phyloP scores from a whole-genome alignment of 2,888 invertebrate genomes.

The Eustalomyia histrio region DNA sequence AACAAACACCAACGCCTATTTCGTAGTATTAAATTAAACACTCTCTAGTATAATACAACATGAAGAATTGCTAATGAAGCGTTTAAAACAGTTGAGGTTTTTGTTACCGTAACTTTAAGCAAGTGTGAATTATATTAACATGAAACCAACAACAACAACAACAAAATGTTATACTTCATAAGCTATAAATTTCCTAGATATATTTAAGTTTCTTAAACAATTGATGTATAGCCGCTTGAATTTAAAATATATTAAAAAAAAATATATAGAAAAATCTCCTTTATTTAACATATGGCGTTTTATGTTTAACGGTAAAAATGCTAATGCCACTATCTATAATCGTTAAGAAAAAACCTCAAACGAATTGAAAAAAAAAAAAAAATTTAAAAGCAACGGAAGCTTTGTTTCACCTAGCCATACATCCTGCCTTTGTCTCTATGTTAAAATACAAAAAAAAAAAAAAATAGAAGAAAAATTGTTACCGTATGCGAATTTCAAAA shows the following conservation, averaged over 20 bases:
- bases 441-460: background rate
- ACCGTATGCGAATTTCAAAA: slow-evolving; percentile 38
- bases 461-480: background rate
- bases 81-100: slow-evolving; percentile 47
- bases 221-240: slow-evolving; percentile 56
- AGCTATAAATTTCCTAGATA: slow-evolving; percentile 57
- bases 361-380: slow-evolving; percentile 30
- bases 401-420: slow-evolving; percentile 50
- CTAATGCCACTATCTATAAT: slow-evolving; percentile 64
- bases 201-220: slow-evolving; percentile 39
- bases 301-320: slow-evolving; percentile 56
- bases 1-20: slow-evolving; percentile 50
- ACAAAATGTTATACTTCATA: slow-evolving; percentile 33
- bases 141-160: slow-evolving; percentile 19
- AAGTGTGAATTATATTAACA: slow-evolving; percentile 59
- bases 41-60: slow-evolving; percentile 37
- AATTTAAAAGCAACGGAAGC: slow-evolving; percentile 58
- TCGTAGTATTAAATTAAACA: background rate
- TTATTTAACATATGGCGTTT: slow-evolving; percentile 27
- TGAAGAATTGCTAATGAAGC: slow-evolving; percentile 63
- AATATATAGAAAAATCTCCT: slow-evolving; percentile 38
- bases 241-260: slow-evolving; percentile 11
- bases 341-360: slow-evolving; percentile 41
- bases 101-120: slow-evolving; percentile 17
- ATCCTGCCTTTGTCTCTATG: slow-evolving; percentile 45